Evolutionary conservation across 2,888 invertebrate species (phyloP), one percentile per base, ranked within the genome.

Genomic region (Omphaloscelis lunosa): DNA sequence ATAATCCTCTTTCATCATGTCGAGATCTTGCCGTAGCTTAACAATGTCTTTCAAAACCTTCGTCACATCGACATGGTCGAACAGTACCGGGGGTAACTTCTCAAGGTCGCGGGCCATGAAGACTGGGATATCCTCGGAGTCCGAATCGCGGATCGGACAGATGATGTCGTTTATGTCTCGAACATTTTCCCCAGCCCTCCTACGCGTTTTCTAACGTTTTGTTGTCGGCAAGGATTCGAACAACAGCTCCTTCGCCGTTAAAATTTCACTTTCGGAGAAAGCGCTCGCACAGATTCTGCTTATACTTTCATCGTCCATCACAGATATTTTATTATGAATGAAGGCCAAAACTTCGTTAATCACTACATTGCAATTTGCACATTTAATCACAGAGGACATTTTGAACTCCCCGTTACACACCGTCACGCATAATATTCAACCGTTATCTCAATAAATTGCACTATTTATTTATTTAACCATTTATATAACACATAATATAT

Each of bases 61-160:
- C 48, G 48, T 48, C 48, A 48, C 63, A 8, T 63, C 63, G 4
- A 63, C 63, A 41, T 63, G 63, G 8, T 63, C 63, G 63, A 63
- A 63, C 41, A 63, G n/a, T 41, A 63, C 23, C 23, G 51, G 51
- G 34, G 66, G 66, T 67, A 51, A 34, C 34, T 67, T 67, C 51
- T 67, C 66, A 29, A 67, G 66, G 2, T 67, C 51, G 7, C 66
- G 66, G 12, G 66, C 66, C 29, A 67, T 51, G 51, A 67, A 34
- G 15, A 67, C 51, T 67, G 66, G 66, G 51, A 66, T 66, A 51
- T 51, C 48, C 66, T 66, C 66, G 48, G 66, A 66, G 66, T 66
- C 51, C 12, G 51, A 51, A 51, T 66, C 51, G 20, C 66, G 66
- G 12, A 66, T 51, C 11, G 34, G 48, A 66, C 66, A 51, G 29